phyloP scores from a whole-genome alignment of 2,797 vertebrate genomes.

The Gambusia yucatana region DNA sequence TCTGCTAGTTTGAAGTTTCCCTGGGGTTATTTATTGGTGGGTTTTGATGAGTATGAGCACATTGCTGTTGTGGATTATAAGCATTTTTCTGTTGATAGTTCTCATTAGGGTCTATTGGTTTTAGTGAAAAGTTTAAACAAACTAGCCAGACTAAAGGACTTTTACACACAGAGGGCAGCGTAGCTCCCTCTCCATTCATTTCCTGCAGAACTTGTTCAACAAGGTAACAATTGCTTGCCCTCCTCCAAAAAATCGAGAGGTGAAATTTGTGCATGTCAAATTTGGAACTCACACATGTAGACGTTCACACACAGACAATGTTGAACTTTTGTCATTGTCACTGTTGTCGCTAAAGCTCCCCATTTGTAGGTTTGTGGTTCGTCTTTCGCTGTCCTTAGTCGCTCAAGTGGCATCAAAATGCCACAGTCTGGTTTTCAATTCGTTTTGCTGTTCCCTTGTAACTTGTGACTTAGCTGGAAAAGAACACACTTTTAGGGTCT shows the following conservation, averaged over 20 bases:
- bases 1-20: background rate
- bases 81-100: background rate
- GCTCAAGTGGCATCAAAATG: background rate
- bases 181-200: background rate
- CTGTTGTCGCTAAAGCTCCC: no score
- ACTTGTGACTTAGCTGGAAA: background rate
- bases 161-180: no score
- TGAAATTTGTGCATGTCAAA: background rate
- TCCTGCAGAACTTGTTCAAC: background rate
- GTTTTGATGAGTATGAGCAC: background rate
- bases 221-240: background rate
- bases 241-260: background rate
- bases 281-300: background rate
- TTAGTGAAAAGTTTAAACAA: background rate
- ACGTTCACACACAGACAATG: no score
- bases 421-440: background rate
- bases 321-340: background rate
- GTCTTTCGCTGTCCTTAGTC: background rate
- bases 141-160: background rate
- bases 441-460: background rate
- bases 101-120: background rate
- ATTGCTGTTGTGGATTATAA: background rate
- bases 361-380: background rate
- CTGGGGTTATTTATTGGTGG: background rate
- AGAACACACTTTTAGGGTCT: background rate